Evolutionary conservation across 2,113 vertebrate genomes (phyloP).

Genomic region (Paramisgurnus dabryanus): DNA sequence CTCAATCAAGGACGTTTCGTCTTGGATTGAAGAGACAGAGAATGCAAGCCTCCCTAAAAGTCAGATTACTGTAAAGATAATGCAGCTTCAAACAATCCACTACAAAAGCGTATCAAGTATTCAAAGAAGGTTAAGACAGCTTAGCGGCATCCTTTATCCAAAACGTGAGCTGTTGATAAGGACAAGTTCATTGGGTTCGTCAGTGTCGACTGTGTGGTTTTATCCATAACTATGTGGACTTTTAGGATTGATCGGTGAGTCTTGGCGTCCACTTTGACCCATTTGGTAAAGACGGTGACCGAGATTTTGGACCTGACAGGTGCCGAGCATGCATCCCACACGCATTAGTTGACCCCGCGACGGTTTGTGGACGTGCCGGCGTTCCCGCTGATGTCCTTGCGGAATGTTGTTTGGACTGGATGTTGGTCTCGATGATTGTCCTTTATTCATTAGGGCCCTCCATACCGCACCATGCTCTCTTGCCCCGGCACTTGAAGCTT

Average conservation of each 20-base stretch:
- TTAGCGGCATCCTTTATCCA: background rate
- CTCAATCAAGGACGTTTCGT: conserved; percentile 16
- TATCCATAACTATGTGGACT: conserved; percentile 92
- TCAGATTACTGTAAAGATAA: conserved; percentile 16
- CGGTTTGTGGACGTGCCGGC: conserved; percentile 62
- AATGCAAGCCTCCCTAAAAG: background rate
- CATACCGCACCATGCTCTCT: conserved; percentile 56
- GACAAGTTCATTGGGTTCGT: background rate
- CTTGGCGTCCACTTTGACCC: conserved; percentile 72
- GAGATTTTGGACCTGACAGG: conserved; percentile 90
- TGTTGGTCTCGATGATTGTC: conserved; percentile 34
- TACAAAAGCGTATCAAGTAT: background rate
- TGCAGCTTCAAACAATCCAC: conserved; percentile 5
- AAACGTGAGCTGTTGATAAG: conserved; percentile 1
- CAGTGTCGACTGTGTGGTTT: conserved; percentile 44
- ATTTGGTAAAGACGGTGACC: conserved; percentile 90
- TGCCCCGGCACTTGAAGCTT: conserved; percentile 44
- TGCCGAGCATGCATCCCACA: conserved; percentile 84
- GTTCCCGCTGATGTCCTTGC: conserved; percentile 59
- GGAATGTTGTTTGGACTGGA: conserved; percentile 22
- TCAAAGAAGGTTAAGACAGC: background rate
- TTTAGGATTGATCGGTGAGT: conserved; percentile 82
- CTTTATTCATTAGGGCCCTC: conserved; percentile 61
- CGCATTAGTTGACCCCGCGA: conserved; percentile 71
- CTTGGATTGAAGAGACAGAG: background rate